Conservation (phyloP, 2,113 vertebrate species). For the Paradoxurus hermaphroditus region DNA sequence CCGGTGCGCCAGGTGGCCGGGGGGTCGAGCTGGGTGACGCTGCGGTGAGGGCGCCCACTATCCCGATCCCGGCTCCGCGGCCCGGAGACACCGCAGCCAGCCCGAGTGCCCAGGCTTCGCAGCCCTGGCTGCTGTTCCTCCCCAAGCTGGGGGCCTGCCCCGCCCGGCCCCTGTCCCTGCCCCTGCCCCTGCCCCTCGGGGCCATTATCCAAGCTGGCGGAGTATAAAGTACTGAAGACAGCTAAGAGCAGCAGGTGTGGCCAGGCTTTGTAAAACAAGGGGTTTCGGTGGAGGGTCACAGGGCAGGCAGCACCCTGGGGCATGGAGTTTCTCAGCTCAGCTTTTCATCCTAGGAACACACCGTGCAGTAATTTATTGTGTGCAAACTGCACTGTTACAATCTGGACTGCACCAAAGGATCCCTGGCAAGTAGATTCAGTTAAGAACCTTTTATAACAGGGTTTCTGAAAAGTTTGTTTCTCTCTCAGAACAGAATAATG, state of each 20-base stretch:
- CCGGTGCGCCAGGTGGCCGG: not conserved
- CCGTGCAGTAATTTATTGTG: accelerated
- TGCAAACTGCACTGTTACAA: not conserved
- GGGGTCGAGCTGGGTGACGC: not conserved
- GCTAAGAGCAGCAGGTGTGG: not conserved
- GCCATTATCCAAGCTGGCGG: not conserved
- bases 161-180: too few species aligned
- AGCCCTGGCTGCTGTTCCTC: not conserved
- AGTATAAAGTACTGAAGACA: not conserved
- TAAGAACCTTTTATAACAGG: not conserved
- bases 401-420: not conserved
- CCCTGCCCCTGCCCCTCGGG: too few species aligned
- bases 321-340: not conserved
- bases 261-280: not conserved
- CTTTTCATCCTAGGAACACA: not conserved
- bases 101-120: accelerated
- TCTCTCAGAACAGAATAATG: not conserved
- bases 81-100: not conserved
- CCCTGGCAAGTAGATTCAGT: not conserved
- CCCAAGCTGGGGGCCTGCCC: not conserved
- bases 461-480: not conserved
- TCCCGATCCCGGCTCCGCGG: not conserved
- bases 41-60: accelerated
- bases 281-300: not conserved
- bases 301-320: not conserved